Percentiles rank a stretch among this genome's conserved stretches.
These are phyloP conservation scores for Ennomos fuscantarius DNA, from an alignment of 2,888 invertebrate species.

Conservation along the genomic window DNA sequence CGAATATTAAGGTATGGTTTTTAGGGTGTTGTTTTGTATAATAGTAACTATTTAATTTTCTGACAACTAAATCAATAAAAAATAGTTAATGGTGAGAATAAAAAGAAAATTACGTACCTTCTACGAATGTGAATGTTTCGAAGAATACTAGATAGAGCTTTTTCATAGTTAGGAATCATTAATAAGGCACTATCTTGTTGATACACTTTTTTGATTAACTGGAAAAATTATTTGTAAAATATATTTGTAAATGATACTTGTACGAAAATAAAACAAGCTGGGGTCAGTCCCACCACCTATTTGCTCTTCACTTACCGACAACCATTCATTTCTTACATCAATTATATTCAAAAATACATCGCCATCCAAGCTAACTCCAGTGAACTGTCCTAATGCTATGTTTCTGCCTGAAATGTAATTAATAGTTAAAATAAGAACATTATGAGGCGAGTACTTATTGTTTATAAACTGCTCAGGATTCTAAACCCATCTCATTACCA, in stretches of 20 bases:
- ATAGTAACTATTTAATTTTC: too few species aligned
- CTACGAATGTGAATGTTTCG: slow-evolving; percentile 93
- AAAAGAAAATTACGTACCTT: slow-evolving; percentile 84
- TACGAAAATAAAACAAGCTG: too few species aligned
- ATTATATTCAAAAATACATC: slow-evolving; percentile 96
- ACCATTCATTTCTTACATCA: slow-evolving; percentile 97
- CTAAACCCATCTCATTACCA: too few species aligned
- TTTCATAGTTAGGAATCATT: slow-evolving; percentile 93
- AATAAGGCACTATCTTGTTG: slow-evolving; percentile 90
- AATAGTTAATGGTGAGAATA: slow-evolving; percentile 17
- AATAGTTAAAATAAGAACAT: background rate
- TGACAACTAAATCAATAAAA: too few species aligned
- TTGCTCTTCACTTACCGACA: slow-evolving; percentile 88
- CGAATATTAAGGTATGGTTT: too few species aligned
- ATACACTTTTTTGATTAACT: slow-evolving; percentile 93
- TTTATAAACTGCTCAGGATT: background rate
- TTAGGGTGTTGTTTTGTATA: too few species aligned
- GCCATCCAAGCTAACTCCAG: slow-evolving; percentile 96
- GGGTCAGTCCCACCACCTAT: too few species aligned
- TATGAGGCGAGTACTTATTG: background rate
- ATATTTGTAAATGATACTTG: too few species aligned
- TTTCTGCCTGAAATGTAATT: slow-evolving; percentile 86
- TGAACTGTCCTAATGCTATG: slow-evolving; percentile 94
- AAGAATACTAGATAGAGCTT: slow-evolving; percentile 92
- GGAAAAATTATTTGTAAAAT: slow-evolving; percentile 48